These are phyloP conservation scores for Chorisops tibialis DNA, from an alignment of 2,888 invertebrate species.

Conservation along the genomic window DNA sequence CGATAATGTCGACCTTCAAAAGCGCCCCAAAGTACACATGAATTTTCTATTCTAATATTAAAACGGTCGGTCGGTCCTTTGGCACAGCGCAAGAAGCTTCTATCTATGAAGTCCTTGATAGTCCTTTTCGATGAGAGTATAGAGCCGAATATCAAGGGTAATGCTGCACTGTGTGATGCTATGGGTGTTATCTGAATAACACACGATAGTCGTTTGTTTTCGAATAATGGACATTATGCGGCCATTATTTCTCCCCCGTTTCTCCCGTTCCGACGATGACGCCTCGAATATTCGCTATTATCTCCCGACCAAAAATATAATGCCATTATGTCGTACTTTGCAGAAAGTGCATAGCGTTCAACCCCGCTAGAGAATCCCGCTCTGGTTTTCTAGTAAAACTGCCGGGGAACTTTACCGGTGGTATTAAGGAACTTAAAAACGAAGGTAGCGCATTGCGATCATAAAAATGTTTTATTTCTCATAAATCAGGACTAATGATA, in stretches of 20 bases:
- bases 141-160: not conserved
- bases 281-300: constrained; percentile 5
- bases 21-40: no score
- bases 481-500: constrained; percentile 17
- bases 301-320: constrained; percentile 9
- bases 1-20: no score
- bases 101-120: no score
- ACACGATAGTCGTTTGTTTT: constrained; percentile 48
- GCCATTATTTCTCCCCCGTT: constrained; percentile 44
- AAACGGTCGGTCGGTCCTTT: no score
- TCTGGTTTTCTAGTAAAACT: no score
- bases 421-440: not conserved
- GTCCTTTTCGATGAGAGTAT: no score
- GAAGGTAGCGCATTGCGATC: not conserved
- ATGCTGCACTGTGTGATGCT: constrained; percentile 13
- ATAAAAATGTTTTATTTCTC: constrained; percentile 5
- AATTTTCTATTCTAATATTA: no score
- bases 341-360: constrained; percentile 10
- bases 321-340: constrained; percentile 16
- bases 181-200: constrained; percentile 41
- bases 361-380: not conserved
- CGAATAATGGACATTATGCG: constrained; percentile 51
- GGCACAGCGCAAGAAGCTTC: no score
- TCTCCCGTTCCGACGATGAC: constrained; percentile 24
- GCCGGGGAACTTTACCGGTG: no score